Evolutionary conservation across 2,797 vertebrate genomes (phyloP), one percentile per base, ranked within the genome.

Genomic region (Oophaga sylvatica): DNA sequence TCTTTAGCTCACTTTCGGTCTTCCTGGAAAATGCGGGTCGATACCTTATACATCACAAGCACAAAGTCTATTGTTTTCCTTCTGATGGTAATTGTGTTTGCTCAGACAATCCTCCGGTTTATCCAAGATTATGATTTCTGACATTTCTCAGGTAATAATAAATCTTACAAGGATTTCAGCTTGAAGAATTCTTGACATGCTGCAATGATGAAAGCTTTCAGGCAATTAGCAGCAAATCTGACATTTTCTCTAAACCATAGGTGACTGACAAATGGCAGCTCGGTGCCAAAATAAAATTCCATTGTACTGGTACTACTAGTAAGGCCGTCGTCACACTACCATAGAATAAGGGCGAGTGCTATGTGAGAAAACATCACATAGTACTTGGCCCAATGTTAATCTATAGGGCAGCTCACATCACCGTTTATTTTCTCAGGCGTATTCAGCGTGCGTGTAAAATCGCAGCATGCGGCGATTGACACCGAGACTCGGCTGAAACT

Each of bases 81-180:
- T 45, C 81, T 29, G 16, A 1, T 29, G 48, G 83, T 13, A 77
- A 31, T 65, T 41, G 20, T 81, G 79, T 87, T 80, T 75, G 85
- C 35, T 87, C 12, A 45, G 3, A 3, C 75, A 73, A 87, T 81
- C 35, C 56, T 62, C 22, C 35, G 60, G 56, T 81, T 31, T 81
- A 81, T 35, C 73, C 19, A 63, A 87, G 26, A 26, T 26, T 26
- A 41, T 0, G 35, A 41, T 80, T 22, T 86, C 35, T 63, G n/a
- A 63, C 26, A 16, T 53, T 62, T 26, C 19, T 8, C 60, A 59
- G 45, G 68, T 81, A 53, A 81, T 35, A 35, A 35, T 71, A 67
- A 70, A 70, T 80, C 29, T 13, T 22, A 53, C 29, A 17, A 15
- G 29, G 20, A 84, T 84, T 71, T 78, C 53, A 17, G 41, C 13